Percentiles rank a stretch among this genome's conserved stretches.
Evolutionary conservation across 2,113 vertebrate species (phyloP).

Genomic region (Rhadina sibilatrix): DNA sequence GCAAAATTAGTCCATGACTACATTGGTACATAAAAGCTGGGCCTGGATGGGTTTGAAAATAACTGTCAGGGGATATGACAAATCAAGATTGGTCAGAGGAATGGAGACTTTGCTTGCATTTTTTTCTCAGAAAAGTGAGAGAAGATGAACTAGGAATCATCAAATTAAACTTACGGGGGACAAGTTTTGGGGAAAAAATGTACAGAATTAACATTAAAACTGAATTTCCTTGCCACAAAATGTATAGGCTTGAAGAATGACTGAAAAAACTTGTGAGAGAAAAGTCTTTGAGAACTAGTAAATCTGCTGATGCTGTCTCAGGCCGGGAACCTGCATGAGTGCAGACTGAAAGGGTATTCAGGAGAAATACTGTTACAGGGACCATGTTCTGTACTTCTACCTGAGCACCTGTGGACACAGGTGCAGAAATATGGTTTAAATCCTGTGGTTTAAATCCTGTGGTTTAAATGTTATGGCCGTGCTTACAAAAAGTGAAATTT

Average conservation of each 20-base stretch:
- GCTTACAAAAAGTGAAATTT: not conserved
- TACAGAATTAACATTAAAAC: not conserved
- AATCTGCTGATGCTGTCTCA: not conserved
- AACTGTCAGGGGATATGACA: not conserved
- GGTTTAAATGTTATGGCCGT: fast-evolving
- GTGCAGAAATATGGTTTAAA: not conserved
- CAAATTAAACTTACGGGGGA: not conserved
- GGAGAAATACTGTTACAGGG: not conserved
- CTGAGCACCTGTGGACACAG: not conserved
- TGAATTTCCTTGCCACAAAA: not conserved
- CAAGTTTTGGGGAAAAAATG: not conserved
- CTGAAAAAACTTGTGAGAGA: not conserved
- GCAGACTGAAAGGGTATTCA: not conserved
- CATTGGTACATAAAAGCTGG: not conserved
- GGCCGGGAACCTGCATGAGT: not conserved
- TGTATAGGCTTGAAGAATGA: not conserved
- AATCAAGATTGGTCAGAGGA: not conserved
- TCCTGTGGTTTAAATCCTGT: not conserved
- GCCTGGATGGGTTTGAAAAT: not conserved
- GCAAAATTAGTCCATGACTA: not conserved
- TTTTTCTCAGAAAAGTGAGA: not conserved
- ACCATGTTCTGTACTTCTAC: not conserved
- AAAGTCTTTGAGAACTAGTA: not conserved
- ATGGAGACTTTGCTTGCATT: not conserved
- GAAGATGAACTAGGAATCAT: not conserved